Evolutionary conservation across 1,140 invertebrate species (phyloP).

Genomic region (Triops longicaudatus): DNA sequence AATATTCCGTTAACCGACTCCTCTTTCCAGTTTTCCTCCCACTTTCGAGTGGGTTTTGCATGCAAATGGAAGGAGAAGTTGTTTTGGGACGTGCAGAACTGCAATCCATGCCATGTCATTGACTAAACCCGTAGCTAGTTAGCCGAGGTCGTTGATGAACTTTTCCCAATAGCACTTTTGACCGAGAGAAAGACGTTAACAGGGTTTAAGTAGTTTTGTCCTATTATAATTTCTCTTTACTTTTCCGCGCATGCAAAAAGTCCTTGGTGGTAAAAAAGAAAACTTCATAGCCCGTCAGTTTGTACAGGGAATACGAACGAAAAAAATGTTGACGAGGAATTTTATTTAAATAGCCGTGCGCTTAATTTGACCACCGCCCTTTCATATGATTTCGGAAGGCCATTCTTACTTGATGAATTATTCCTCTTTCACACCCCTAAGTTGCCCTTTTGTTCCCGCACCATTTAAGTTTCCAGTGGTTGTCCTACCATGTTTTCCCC

Average conservation of each 20-base stretch:
- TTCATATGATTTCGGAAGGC: not conserved
- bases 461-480: not conserved
- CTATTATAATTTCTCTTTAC: not conserved
- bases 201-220: not conserved
- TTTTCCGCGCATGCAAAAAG: not conserved
- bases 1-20: not conserved
- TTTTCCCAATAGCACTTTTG: not conserved
- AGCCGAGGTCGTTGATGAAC: not conserved
- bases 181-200: not conserved
- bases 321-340: not conserved
- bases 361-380: not conserved
- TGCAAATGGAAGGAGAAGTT: not conserved
- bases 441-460: not conserved
- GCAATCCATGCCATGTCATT: not conserved
- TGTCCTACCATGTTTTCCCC: not conserved
- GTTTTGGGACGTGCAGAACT: not conserved
- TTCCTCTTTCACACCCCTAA: not conserved
- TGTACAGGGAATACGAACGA: no score
- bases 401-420: not conserved
- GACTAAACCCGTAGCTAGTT: not conserved
- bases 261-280: not conserved
- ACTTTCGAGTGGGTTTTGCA: not conserved
- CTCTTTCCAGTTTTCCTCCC: not conserved
- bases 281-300: not conserved
- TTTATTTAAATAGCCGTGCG: not conserved